Base-by-base conservation (phyloP, 2,113 vertebrate genomes). In the Hippoglossus stenolepis region DNA sequence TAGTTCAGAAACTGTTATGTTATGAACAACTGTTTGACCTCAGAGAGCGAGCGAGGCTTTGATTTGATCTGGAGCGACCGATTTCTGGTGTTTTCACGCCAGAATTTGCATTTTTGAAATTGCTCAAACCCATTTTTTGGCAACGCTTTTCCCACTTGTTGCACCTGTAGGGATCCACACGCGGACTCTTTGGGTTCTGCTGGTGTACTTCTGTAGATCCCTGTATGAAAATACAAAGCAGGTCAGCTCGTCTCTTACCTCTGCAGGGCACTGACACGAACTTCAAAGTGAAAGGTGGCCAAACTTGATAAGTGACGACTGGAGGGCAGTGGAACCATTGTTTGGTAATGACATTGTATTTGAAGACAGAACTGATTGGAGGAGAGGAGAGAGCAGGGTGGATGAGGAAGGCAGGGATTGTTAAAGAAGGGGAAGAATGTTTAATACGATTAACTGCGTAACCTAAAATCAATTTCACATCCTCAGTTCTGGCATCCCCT, bases 401-500 rank as follows among this genome's bases (percentile, higher is more conserved):
- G 31, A 38, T 9, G 43, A 66, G 60, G 62, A 28, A 43, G n/a
- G 38, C 17, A 47, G 26, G 43, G 23, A 31, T 12, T 57, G 69
- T 59, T 3, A 53, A 67, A 62, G 65, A 75, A 61, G 79, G 70
- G 31, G 65, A 61, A 59, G 68, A 75, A 67, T 58, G 57, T 66
- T 64, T 73, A 89, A 82, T 74, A 78, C 26, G 86, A 91, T 90
- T 89, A 89, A 90, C 85, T 73, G 40, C 57, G 76, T 84, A 79
- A 87, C 80, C 72, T 84, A 73, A 90, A 93, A 92, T 92, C 88
- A 84, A 90, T 90, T 92, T 92, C 87, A 86, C 83, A 82, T 85
- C 81, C 77, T 89, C 80, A 73, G 71, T 68, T 84, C 84, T 77
- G 77, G 74, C 43, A 35, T 77, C 65, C 78, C 38, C 76, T 62